phyloP scores from a whole-genome alignment of 2,888 invertebrate species.

The Coelopa pilipes region DNA sequence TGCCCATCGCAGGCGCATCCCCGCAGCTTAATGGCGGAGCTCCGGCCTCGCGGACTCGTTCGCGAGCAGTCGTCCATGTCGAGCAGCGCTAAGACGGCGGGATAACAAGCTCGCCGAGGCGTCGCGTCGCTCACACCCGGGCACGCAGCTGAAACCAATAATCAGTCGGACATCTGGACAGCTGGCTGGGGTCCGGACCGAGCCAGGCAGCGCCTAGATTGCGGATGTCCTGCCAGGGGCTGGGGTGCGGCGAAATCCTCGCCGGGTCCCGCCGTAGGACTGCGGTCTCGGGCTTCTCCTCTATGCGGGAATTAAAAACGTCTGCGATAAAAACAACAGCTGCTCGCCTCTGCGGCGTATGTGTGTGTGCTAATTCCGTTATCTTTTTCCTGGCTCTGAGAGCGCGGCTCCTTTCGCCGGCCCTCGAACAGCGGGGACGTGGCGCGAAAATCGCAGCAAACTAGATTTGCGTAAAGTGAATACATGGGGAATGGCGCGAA shows the following conservation, averaged over 20 bases:
- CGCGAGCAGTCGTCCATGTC: neutral
- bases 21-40: neutral
- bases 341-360: neutral
- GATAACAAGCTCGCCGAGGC: conserved; percentile 13
- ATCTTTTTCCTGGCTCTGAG: conserved; percentile 33
- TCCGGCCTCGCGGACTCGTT: too few species aligned
- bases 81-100: neutral
- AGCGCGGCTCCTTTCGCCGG: too few species aligned
- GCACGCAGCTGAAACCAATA: conserved; percentile 20
- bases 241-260: conserved; percentile 9
- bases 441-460: neutral
- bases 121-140: neutral
- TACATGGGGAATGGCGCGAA: neutral
- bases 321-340: conserved; percentile 4
- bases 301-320: conserved; percentile 15
- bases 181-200: neutral
- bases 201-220: conserved; percentile 24
- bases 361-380: conserved; percentile 39
- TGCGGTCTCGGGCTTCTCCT: neutral
- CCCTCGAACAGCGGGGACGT: neutral
- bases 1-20: neutral
- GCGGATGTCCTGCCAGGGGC: conserved; percentile 37
- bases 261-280: neutral
- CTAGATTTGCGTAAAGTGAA: neutral
- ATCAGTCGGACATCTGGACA: conserved; percentile 24